phyloP scores from a whole-genome alignment of 2,888 invertebrate genomes.

The Caenorhabditis becei region DNA sequence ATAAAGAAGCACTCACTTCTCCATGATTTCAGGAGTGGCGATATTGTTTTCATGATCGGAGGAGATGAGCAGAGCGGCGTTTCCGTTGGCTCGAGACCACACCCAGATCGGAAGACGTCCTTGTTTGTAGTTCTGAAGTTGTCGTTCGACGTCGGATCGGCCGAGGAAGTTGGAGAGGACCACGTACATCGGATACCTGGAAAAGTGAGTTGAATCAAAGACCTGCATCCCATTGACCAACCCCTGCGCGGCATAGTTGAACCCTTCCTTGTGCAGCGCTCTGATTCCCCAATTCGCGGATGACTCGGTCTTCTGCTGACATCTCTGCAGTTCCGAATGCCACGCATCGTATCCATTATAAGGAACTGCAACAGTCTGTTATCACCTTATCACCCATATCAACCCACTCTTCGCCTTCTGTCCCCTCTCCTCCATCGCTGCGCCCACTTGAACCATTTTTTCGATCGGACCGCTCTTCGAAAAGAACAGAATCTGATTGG shows the following conservation, averaged over 20 bases:
- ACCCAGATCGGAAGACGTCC: constrained; percentile 67
- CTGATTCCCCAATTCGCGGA: constrained; percentile 56
- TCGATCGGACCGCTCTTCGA: constrained; percentile 64
- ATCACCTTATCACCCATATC: neutral
- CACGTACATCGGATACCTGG: constrained; percentile 68
- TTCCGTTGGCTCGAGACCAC: constrained; percentile 44
- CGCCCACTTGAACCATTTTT: constrained; percentile 62
- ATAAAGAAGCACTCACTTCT: constrained; percentile 23
- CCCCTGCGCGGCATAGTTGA: constrained; percentile 36
- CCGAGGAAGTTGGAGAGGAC: constrained; percentile 57
- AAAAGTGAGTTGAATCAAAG: neutral
- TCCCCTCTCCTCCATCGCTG: constrained; percentile 49
- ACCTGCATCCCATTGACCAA: neutral
- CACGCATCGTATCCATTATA: constrained; percentile 66
- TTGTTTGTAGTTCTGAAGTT: constrained; percentile 53
- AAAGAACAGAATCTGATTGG: constrained; percentile 71
- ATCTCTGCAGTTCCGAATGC: constrained; percentile 61
- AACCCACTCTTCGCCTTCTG: constrained; percentile 33
- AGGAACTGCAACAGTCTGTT: constrained; percentile 37
- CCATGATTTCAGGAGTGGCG: constrained; percentile 44
- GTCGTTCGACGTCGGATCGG: constrained; percentile 55
- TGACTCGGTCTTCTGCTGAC: constrained; percentile 44
- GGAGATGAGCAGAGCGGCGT: constrained; percentile 42
- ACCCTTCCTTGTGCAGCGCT: constrained; percentile 52
- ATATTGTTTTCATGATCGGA: constrained; percentile 53